Conservation (phyloP, 1,140 invertebrate species). For the Ceratoteleas bidentatus region DNA sequence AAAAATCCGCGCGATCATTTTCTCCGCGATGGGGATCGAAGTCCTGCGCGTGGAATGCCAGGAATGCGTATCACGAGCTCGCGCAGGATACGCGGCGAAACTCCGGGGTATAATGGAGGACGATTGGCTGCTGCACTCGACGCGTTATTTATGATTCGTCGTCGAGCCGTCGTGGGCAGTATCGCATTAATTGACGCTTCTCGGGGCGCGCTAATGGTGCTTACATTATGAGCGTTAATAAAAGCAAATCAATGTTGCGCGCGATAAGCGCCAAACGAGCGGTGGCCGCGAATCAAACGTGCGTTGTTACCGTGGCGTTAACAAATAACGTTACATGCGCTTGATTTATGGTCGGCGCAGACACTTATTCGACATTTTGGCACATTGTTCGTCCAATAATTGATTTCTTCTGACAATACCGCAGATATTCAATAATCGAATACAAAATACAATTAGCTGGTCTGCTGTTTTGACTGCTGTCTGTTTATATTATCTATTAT, state of each 20-base stretch:
- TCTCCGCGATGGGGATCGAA: constrained; percentile 41
- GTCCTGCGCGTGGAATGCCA: constrained; percentile 26
- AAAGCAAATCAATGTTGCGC: constrained; percentile 58
- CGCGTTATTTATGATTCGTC: constrained; percentile 66
- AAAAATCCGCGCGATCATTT: constrained; percentile 52
- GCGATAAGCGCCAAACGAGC: constrained; percentile 52
- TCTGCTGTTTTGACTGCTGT: too few relatives aligned
- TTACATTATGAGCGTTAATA: constrained; percentile 61
- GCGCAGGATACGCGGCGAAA: constrained; percentile 36
- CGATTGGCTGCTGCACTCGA: constrained; percentile 48
- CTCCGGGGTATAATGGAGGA: constrained; percentile 55
- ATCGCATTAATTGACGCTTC: constrained; percentile 66
- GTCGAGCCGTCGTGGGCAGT: constrained; percentile 60
- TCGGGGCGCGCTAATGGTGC: constrained; percentile 55
- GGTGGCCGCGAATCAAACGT: constrained; percentile 33
- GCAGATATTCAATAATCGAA: too few relatives aligned
- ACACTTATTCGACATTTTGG: too few relatives aligned
- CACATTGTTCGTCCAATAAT: too few relatives aligned
- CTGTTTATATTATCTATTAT: too few relatives aligned
- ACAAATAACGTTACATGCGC: constrained; percentile 45
- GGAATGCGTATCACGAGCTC: constrained; percentile 50
- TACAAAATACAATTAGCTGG: too few relatives aligned
- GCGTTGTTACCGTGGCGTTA: constrained; percentile 43
- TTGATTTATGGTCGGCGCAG: constrained; percentile 37
- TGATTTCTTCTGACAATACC: too few relatives aligned